Percentiles rank a stretch among this genome's conserved stretches.
Evolutionary conservation across 2,888 invertebrate species (phyloP).

Genomic region (Galerucella calmariensis): DNA sequence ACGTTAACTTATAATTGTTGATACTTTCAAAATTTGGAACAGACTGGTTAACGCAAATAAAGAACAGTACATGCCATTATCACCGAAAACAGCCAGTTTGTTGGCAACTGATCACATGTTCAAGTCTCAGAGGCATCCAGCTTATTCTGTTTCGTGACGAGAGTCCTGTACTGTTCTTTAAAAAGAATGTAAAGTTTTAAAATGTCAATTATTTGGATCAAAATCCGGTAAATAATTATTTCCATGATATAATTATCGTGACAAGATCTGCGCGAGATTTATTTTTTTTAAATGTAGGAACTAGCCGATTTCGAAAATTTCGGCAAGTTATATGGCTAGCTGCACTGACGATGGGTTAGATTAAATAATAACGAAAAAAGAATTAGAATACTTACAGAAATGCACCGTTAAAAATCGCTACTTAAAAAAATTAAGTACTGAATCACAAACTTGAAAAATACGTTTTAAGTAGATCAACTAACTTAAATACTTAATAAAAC

Average conservation of each 20-base stretch:
- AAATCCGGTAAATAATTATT: neutral
- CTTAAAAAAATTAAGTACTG: slow-evolving; percentile 26
- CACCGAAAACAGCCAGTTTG: no score
- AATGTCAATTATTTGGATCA: neutral
- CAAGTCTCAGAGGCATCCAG: no score
- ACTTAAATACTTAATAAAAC: neutral
- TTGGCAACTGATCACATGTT: no score
- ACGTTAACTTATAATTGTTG: no score
- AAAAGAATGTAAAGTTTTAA: neutral
- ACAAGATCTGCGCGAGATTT: slow-evolving; percentile 59
- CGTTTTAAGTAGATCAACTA: neutral
- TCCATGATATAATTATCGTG: slow-evolving; percentile 45
- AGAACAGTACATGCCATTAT: no score
- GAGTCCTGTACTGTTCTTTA: no score
- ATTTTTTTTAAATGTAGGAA: slow-evolving; percentile 33
- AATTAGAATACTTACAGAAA: slow-evolving; percentile 45
- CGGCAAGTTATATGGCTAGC: slow-evolving; percentile 58
- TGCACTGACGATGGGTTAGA: slow-evolving; percentile 48
- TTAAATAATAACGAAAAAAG: slow-evolving; percentile 40
- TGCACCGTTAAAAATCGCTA: slow-evolving; percentile 26
- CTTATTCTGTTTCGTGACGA: no score
- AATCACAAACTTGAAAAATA: slow-evolving; percentile 3
- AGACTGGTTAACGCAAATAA: no score
- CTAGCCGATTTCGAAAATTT: slow-evolving; percentile 43
- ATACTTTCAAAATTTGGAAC: no score